Evolutionary conservation across 1,140 invertebrate genomes (phyloP).

Genomic region (Magallana ariakensis): DNA sequence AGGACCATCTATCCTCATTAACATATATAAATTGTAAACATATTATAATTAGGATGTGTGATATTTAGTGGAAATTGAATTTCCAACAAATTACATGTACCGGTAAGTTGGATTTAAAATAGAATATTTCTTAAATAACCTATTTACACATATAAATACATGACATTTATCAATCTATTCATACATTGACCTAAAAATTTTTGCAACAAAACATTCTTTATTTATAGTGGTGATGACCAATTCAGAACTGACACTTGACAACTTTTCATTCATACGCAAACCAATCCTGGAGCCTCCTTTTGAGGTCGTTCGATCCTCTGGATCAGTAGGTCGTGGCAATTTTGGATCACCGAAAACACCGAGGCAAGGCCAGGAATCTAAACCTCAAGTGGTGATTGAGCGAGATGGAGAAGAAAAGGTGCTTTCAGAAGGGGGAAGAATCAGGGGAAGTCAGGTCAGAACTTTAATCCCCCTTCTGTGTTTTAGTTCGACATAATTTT

Average conservation of each 20-base stretch:
- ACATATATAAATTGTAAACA: too few relatives aligned
- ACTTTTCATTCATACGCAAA: constrained; percentile 70
- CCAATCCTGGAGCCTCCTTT: constrained; percentile 69
- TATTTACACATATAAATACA: too few relatives aligned
- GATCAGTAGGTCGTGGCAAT: constrained; percentile 10
- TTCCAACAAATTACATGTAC: too few relatives aligned
- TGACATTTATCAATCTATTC: too few relatives aligned
- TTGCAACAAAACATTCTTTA: constrained; percentile 12
- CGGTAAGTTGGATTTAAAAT: too few relatives aligned
- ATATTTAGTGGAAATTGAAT: too few relatives aligned
- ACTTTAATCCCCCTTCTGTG: neutral
- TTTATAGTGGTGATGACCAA: constrained; percentile 57
- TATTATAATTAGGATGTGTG: too few relatives aligned
- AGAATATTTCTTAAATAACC: too few relatives aligned
- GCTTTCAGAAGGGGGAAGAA: neutral
- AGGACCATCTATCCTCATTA: too few relatives aligned
- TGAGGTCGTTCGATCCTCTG: constrained; percentile 71
- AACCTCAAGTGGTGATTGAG: constrained; percentile 5
- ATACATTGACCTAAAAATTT: too few relatives aligned
- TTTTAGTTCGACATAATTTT: too few relatives aligned
- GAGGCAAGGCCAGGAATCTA: constrained; percentile 39
- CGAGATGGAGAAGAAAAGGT: constrained; percentile 51
- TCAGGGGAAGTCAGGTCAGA: constrained; percentile 1
- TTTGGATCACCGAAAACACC: constrained; percentile 18
- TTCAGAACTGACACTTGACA: constrained; percentile 61